Base-by-base conservation (phyloP, 2,113 vertebrate species). In the Lophura nycthemera region DNA sequence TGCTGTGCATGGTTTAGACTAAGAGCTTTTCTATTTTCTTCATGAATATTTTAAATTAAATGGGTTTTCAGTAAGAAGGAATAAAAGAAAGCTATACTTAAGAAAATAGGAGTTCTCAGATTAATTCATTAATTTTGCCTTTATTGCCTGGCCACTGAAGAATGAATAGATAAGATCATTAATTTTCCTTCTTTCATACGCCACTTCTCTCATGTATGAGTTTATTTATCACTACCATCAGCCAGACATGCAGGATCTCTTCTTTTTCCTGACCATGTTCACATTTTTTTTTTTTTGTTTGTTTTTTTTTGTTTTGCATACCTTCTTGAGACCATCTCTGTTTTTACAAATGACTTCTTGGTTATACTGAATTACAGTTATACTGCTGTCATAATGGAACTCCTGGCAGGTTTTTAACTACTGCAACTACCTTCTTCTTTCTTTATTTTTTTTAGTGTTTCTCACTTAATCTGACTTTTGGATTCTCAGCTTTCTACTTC, bases 21-120 rank as follows among this genome's bases (percentile, higher is more conserved):
- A 95, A 71, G 38, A 84, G 70, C 47, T 82, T 88, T 88, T 82
- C 15, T 27, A 43, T 74, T 78, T 75, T 34, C 67, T 85, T 94
- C 85, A 81, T 85, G 52, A 43, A 63, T 71, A 93, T 94, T 92
- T 95, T 94, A 94, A 95, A 94, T 91, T 61, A 93, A 95, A 83
- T 74, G 29, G 79, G 63, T 75, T 93, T 92, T 94, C 65, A 86
- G n/a, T 74, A 78, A 75, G 36, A 48, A 54, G 43, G 57, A 45
- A 70, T 65, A 38, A 95, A 61, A 91, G 61, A 86, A 87, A 84
- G 29, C 10, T 64, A 22, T 84, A 42, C 11, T 63, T 80, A 78
- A 85, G 83, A 81, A 95, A 94, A 89, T 12, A 74, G 29, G 43
- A 56, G 6, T 74, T 87, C 22, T 89, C 6, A 40, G 36, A 47